Base-by-base conservation (phyloP, 1,140 invertebrate genomes). In the Psix sp. region DNA sequence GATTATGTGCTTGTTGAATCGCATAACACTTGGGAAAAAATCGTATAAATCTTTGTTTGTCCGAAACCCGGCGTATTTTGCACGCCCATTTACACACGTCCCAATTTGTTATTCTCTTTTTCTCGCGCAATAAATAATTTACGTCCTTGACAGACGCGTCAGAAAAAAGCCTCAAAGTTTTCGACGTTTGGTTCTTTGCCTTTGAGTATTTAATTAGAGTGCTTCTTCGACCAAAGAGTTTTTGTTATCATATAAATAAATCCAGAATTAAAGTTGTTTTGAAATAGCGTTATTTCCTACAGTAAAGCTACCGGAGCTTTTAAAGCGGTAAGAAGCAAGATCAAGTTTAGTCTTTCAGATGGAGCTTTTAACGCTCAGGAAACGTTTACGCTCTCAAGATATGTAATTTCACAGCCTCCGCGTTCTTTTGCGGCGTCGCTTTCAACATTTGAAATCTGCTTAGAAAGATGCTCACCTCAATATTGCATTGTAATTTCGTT, bases 321-420 rank as follows among this genome's bases (percentile, higher is more conserved):
- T 24, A 45, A 51, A 21, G 26, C 43, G 13, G 17, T 24, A 48
- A 33, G 45, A 52, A 65, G 36, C 26, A 13, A 54, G 70, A 73
- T 73, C 60, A 54, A 52, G 46, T 54, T 57, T 48, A 40, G 60
- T 66, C 52, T 59, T 43, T 73, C 42, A 51, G 40, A 65, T 52
- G 18, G 39, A 45, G 54, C 68, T 73, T 73, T 73, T 60, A 65
- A 63, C 68, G 68, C 52, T 59, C 21, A 39, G 46, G 38, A 59
- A 59, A 40, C 59, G 59, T 72, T 72, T 60, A 70, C 15, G 51
- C 48, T 65, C 59, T 51, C 18, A 66, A 74, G 71, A 76, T 76
- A 68, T 79, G 60, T 76, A 80, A 79, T 79, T 81, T 77, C 75
- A 77, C 68, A 74, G 62, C 17, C 35, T 66, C 36, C 31, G 48